A percentile compares a stretch with the other conserved stretches of the same genome.
These are phyloP conservation scores for Carassius auratus DNA, from an alignment of 2,113 vertebrate genomes.

Conservation along the genomic window DNA sequence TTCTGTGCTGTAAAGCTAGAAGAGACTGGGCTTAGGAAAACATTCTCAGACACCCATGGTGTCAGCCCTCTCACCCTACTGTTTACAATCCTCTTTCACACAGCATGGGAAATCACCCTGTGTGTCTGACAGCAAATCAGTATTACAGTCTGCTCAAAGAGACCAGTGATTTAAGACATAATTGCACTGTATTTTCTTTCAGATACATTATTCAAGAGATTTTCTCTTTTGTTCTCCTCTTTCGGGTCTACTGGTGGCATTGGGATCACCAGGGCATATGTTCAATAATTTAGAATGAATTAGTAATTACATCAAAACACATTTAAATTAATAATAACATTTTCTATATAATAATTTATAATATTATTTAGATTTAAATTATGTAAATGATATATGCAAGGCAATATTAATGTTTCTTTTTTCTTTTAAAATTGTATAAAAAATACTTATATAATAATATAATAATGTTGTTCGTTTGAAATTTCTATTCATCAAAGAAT, in stretches of 20 bases:
- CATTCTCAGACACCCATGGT: constrained; percentile 51
- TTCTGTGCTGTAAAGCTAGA: constrained; percentile 37
- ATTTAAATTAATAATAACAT: background rate
- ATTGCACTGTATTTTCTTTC: too few relatives aligned
- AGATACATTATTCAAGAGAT: too few relatives aligned
- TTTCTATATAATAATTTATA: background rate
- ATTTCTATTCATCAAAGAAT: too few relatives aligned
- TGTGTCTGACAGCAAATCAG: constrained; percentile 20
- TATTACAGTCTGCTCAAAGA: background rate
- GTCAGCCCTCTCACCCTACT: constrained; percentile 35
- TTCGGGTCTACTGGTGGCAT: background rate
- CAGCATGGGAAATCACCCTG: constrained; percentile 45
- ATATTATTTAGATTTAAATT: background rate
- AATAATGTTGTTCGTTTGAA: too few relatives aligned
- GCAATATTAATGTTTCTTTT: too few relatives aligned
- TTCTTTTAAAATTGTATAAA: too few relatives aligned
- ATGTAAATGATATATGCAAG: background rate
- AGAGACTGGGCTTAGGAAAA: constrained; percentile 49
- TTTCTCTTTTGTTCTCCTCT: background rate
- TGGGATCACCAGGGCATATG: background rate
- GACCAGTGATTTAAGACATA: background rate
- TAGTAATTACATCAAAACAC: background rate
- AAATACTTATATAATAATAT: too few relatives aligned
- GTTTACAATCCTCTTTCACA: constrained; percentile 45
- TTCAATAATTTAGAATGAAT: too few relatives aligned